Evolutionary conservation across 2,113 vertebrate genomes (phyloP).

Genomic region (Chionis minor): DNA sequence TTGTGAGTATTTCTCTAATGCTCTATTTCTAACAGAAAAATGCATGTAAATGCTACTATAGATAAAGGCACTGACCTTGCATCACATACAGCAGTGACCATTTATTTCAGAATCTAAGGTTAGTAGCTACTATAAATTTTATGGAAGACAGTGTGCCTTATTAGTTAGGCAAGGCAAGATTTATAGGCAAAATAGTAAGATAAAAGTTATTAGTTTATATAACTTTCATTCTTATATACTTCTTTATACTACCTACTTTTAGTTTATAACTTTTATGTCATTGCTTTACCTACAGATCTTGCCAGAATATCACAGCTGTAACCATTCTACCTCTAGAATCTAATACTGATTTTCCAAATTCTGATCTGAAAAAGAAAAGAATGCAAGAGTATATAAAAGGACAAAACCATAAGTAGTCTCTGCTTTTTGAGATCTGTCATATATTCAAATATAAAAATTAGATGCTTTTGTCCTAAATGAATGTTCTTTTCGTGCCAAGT

Average conservation of each 20-base stretch:
- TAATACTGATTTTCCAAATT: conserved; percentile 30
- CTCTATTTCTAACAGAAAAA: not conserved
- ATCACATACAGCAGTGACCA: not conserved
- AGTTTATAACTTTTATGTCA: not conserved
- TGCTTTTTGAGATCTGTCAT: not conserved
- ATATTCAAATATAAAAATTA: not conserved
- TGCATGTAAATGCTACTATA: not conserved
- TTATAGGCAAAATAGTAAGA: conserved; percentile 19
- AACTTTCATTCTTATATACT: not conserved
- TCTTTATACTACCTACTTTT: not conserved
- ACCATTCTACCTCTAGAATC: conserved; percentile 23
- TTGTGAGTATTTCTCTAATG: not conserved
- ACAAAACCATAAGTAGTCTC: not conserved
- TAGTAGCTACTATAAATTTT: not conserved
- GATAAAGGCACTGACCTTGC: not conserved
- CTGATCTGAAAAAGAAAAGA: not conserved
- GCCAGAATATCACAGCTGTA: not conserved
- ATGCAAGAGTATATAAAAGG: not conserved
- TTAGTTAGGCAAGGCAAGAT: not conserved
- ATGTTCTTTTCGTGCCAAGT: not conserved
- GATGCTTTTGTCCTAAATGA: not conserved
- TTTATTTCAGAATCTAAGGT: not conserved
- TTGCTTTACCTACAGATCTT: conserved; percentile 30
- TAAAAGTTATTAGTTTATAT: not conserved
- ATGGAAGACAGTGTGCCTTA: not conserved